Evolutionary conservation across 1,140 invertebrate species (phyloP).

Genomic region (Caenorhabditis remanei): DNA sequence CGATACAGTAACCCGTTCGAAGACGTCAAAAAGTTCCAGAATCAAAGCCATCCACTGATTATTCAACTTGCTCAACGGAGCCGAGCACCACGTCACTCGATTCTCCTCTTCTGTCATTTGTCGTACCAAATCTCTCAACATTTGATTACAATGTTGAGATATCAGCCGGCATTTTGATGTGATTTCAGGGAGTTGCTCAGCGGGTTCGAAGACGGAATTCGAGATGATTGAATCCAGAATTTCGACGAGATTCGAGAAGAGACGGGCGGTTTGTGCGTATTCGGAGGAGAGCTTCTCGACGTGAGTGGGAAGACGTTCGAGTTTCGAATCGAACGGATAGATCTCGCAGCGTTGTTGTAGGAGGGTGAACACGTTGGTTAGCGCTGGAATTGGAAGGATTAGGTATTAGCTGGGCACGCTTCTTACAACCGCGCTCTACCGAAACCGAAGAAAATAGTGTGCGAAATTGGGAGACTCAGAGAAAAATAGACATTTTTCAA

Average conservation of each 20-base stretch:
- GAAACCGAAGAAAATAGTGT: background rate
- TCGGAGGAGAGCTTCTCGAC: constrained; percentile 23
- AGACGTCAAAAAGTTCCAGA: background rate
- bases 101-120: constrained; percentile 37
- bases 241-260: constrained; percentile 5
- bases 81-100: constrained; percentile 36
- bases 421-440: background rate
- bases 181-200: background rate
- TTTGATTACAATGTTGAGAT: constrained; percentile 12
- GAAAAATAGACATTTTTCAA: too few relatives aligned
- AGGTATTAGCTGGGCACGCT: too few relatives aligned
- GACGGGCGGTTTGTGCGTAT: constrained; percentile 36
- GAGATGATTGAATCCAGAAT: background rate
- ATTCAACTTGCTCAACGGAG: constrained; percentile 1
- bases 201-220: background rate
- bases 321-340: constrained; percentile 18
- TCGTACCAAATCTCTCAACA: background rate
- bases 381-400: background rate
- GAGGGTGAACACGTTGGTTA: constrained; percentile 6
- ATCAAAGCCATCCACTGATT: constrained; percentile 1
- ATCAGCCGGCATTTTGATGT: constrained; percentile 25
- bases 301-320: background rate
- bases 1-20: background rate
- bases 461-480: too few relatives aligned
- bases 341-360: constrained; percentile 34